A percentile compares a stretch with the other conserved stretches of the same genome.
These are phyloP conservation scores for Ommatoiulus sabulosus DNA, from an alignment of 2,888 invertebrate species.

Conservation along the genomic window DNA sequence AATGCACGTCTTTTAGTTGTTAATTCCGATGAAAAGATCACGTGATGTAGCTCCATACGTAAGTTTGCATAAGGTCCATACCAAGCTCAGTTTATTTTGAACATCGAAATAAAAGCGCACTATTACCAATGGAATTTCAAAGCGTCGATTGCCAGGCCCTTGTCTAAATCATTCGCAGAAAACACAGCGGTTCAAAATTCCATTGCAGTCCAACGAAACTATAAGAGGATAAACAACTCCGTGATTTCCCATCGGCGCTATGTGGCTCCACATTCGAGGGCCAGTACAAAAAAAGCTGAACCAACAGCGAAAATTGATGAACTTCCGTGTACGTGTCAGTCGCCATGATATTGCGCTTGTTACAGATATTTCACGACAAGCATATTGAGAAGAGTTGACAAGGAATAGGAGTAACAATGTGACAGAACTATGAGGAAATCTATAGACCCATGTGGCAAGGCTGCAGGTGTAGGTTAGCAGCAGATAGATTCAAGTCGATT, in stretches of 20 bases:
- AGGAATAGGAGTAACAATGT: conserved; percentile 32
- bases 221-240: background rate
- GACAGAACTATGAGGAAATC: conserved; percentile 35
- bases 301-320: conserved; percentile 26
- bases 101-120: too few relatives aligned
- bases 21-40: too few relatives aligned
- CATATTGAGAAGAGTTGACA: conserved; percentile 35
- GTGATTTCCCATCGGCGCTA: background rate
- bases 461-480: conserved; percentile 13
- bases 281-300: background rate
- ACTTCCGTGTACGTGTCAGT: conserved; percentile 26
- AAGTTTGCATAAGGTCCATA: too few relatives aligned
- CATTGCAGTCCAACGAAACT: background rate
- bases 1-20: too few relatives aligned
- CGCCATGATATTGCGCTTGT: conserved; percentile 41
- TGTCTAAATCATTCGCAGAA: too few relatives aligned
- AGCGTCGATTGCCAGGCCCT: too few relatives aligned
- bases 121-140: too few relatives aligned
- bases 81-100: too few relatives aligned
- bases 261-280: too few relatives aligned
- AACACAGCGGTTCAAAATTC: background rate
- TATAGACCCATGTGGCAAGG: conserved; percentile 1
- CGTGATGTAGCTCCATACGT: too few relatives aligned
- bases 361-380: conserved; percentile 36
- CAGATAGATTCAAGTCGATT: conserved; percentile 35